These are phyloP conservation scores for Cryptotis parvus DNA, from an alignment of 2,113 vertebrate species.

Conservation along the genomic window DNA sequence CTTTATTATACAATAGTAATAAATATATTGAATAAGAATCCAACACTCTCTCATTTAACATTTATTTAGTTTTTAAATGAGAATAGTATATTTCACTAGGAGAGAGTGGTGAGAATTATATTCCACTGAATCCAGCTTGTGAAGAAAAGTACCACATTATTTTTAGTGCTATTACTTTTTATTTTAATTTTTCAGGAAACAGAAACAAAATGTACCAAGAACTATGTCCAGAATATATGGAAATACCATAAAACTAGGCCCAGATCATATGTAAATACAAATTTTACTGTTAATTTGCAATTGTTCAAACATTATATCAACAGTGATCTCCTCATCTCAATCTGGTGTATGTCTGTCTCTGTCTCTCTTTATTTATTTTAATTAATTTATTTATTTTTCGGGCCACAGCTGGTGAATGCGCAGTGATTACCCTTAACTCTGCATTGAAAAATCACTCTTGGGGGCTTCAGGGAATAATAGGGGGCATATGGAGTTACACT, in stretches of 20 bases:
- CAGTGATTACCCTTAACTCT: no score
- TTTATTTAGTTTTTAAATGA: not conserved
- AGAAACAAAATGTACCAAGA: not conserved
- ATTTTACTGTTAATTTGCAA: not conserved
- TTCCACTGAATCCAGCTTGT: not conserved
- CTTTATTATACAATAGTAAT: not conserved
- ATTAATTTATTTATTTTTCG: no score
- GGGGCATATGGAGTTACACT: no score
- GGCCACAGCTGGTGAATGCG: no score
- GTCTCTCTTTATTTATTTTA: no score
- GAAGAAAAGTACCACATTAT: constrained; percentile 22
- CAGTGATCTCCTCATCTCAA: not conserved
- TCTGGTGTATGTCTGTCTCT: no score
- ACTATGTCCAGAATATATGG: not conserved
- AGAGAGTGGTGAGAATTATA: not conserved
- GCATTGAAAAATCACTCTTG: no score
- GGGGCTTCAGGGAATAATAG: no score
- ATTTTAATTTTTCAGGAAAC: constrained; percentile 25
- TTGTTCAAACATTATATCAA: not conserved
- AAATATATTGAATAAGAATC: not conserved
- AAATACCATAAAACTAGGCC: no score
- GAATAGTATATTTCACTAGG: not conserved
- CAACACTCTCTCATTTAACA: no score
- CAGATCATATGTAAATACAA: not conserved
- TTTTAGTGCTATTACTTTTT: not conserved